Evolutionary conservation across 2,113 vertebrate genomes (phyloP), one percentile per base, ranked within the genome.

Genomic region (Kryptolebias marmoratus): DNA sequence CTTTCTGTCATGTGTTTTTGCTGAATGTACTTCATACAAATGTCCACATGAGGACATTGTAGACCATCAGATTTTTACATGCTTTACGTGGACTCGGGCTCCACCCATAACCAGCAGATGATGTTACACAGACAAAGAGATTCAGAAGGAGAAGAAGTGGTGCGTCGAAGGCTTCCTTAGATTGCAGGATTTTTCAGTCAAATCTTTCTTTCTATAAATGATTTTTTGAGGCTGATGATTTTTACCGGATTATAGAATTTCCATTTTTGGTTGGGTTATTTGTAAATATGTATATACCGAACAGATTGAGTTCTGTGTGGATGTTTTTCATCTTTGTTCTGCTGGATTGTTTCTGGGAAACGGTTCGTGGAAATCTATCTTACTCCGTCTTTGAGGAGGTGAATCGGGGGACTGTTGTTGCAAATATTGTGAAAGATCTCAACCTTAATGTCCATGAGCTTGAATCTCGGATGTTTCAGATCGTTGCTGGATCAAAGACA

Each of bases 301-400:
- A 11, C 6, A 66, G 45, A 49, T n/a, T 12, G 36, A 49, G 63
- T 54, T n/a, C 53, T 16, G 32, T 76, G 57, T 73, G 75, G 67
- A 79, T 81, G 15, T 81, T 44, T 70, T 4, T 79, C 31, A 22
- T 62, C 2, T 8, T 73, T 31, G 9, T 67, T 18, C 62, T 82
- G 27, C 60, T 86, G 36, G 76, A 71, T 64, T 67, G 53, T 91
- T 87, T 8, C 89, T 92, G 32, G 71, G 73, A 82, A 65, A 18
- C 76, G 13, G 58, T 59, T n/a, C 50, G 28, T 9, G 85, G 76
- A 3, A 87, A 91, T 57, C 76, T 88, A 13, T 69, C 81, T 18
- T 92, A 89, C 42, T 85, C 88, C 44, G 71, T 90, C 49, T 71
- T 78, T 39, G 91, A 93, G 59, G 91, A 92, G 75, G 79, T 84